Percentiles rank a stretch among this genome's conserved stretches.
Evolutionary conservation across 2,888 invertebrate genomes (phyloP).

Genomic region (Parnassius apollo): DNA sequence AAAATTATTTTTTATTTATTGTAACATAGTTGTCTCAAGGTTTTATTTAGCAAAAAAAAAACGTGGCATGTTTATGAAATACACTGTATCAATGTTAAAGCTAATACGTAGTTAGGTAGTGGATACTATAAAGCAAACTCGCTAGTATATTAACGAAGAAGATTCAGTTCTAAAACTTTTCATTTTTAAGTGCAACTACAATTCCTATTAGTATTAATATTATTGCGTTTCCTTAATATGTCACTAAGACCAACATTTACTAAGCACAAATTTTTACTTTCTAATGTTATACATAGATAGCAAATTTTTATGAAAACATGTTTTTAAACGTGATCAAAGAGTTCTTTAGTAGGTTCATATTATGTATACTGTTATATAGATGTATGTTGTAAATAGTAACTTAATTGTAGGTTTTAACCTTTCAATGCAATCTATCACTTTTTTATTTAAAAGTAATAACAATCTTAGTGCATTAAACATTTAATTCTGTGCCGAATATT

Average conservation of each 20-base stretch:
- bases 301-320: constrained; percentile 8
- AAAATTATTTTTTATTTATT: neutral
- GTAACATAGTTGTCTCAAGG: neutral
- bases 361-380: neutral
- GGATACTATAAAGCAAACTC: constrained; percentile 11
- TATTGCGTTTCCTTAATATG: constrained; percentile 68
- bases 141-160: constrained; percentile 35
- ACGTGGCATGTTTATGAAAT: neutral
- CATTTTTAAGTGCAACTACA: constrained; percentile 24
- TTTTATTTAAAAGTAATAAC: no score
- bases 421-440: no score
- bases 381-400: neutral
- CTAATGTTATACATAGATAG: constrained; percentile 37
- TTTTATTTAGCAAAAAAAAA: neutral
- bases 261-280: constrained; percentile 42
- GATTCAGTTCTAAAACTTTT: constrained; percentile 39
- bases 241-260: constrained; percentile 61
- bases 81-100: neutral
- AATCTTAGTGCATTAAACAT: no score
- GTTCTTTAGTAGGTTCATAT: constrained; percentile 1
- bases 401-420: neutral
- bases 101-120: neutral
- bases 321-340: constrained; percentile 8
- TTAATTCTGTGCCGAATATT: neutral
- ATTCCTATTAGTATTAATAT: constrained; percentile 44